Percentiles rank a stretch among this genome's conserved stretches.
Evolutionary conservation across 2,113 vertebrate species (phyloP).

Genomic region (Shinisaurus crocodilurus): DNA sequence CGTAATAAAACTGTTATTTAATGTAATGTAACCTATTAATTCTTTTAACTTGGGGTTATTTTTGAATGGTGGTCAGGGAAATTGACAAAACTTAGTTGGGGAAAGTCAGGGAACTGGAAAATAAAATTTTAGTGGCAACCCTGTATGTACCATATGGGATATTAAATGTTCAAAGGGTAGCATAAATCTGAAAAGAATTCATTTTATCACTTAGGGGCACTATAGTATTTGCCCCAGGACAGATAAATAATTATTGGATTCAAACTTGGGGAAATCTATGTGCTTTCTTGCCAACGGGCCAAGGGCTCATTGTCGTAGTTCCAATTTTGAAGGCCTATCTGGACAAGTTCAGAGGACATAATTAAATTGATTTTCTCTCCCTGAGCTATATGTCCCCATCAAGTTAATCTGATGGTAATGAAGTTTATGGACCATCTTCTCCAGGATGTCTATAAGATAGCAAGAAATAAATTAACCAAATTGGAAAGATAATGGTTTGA

Average conservation of each 20-base stretch:
- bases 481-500: slow-evolving; percentile 13
- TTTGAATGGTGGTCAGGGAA: too few relatives aligned
- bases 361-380: slow-evolving; percentile 9
- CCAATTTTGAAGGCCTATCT: background rate
- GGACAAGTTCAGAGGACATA: slow-evolving; percentile 9
- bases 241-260: background rate
- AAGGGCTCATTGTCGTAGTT: background rate
- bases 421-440: slow-evolving; percentile 22
- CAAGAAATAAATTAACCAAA: slow-evolving; percentile 7
- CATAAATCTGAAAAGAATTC: background rate
- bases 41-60: too few relatives aligned
- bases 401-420: slow-evolving; percentile 13
- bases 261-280: background rate
- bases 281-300: background rate
- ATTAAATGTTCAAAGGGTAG: background rate
- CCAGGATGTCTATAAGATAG: slow-evolving; percentile 13
- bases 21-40: too few relatives aligned
- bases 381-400: background rate
- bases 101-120: too few relatives aligned
- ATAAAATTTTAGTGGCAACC: too few relatives aligned
- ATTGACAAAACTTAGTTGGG: too few relatives aligned
- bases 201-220: background rate
- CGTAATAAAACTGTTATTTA: too few relatives aligned
- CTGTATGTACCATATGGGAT: background rate
- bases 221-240: background rate